phyloP scores from a whole-genome alignment of 2,113 vertebrate genomes.

The Notothenia rossii region DNA sequence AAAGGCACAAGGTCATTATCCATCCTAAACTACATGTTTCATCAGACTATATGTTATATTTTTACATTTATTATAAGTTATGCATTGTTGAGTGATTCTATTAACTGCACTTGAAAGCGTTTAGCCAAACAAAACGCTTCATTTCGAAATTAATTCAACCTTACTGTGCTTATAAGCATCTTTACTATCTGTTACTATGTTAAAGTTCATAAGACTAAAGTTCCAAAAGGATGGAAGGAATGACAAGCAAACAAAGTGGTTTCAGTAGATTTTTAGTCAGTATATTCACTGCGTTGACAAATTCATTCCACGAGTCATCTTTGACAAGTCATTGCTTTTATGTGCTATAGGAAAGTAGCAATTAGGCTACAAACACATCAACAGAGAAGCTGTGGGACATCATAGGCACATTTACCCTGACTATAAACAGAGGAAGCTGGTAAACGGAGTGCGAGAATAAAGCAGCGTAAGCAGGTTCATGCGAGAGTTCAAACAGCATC shows the following conservation, averaged over 20 bases:
- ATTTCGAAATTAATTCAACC: slow-evolving; percentile 8
- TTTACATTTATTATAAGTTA: slow-evolving; percentile 1
- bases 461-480: slow-evolving; percentile 61
- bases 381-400: slow-evolving; percentile 41
- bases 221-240: neutral
- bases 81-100: slow-evolving; percentile 8
- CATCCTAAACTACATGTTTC: neutral
- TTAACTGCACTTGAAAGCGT: neutral
- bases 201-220: neutral
- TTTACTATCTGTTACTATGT: neutral
- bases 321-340: slow-evolving; percentile 51
- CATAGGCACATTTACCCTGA: slow-evolving; percentile 55
- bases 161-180: neutral
- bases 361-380: slow-evolving; percentile 20
- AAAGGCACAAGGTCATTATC: neutral
- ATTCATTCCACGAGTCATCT: slow-evolving; percentile 41
- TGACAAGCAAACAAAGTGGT: neutral
- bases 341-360: slow-evolving; percentile 30
- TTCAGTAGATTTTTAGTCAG: neutral
- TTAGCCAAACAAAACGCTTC: neutral
- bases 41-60: neutral
- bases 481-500: slow-evolving; percentile 52
- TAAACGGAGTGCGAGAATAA: slow-evolving; percentile 28
- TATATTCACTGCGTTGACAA: slow-evolving; percentile 7
- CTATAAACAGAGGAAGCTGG: slow-evolving; percentile 57